phyloP scores from a whole-genome alignment of 2,113 vertebrate genomes.

The Platichthys flesus region DNA sequence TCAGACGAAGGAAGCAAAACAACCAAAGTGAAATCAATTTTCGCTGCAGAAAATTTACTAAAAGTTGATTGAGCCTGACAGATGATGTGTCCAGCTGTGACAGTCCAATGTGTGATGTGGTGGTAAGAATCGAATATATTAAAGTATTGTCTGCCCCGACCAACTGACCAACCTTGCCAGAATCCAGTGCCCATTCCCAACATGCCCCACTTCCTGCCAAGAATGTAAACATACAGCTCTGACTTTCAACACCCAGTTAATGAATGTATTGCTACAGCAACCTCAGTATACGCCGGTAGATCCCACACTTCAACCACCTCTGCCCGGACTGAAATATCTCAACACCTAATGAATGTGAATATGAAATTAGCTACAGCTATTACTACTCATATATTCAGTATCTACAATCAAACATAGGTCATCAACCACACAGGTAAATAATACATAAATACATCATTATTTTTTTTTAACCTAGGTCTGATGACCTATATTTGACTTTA shows the following conservation, averaged over 20 bases:
- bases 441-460: background rate
- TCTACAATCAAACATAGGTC: background rate
- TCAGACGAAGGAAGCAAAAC: background rate
- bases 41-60: background rate
- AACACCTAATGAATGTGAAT: background rate
- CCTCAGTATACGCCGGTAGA: background rate
- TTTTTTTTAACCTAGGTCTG: background rate
- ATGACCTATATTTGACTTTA: background rate
- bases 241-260: constrained; percentile 1
- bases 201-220: background rate
- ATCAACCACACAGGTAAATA: background rate
- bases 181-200: background rate
- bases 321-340: background rate
- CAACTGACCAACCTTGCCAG: background rate
- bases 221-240: constrained; percentile 10
- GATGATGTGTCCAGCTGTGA: background rate
- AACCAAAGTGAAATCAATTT: background rate
- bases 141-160: background rate
- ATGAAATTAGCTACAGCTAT: background rate
- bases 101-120: background rate
- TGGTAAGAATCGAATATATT: background rate
- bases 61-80: background rate
- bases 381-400: background rate
- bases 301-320: background rate
- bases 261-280: background rate